Conservation (phyloP, 2,797 vertebrate genomes). For the Erethizon dorsatum region DNA sequence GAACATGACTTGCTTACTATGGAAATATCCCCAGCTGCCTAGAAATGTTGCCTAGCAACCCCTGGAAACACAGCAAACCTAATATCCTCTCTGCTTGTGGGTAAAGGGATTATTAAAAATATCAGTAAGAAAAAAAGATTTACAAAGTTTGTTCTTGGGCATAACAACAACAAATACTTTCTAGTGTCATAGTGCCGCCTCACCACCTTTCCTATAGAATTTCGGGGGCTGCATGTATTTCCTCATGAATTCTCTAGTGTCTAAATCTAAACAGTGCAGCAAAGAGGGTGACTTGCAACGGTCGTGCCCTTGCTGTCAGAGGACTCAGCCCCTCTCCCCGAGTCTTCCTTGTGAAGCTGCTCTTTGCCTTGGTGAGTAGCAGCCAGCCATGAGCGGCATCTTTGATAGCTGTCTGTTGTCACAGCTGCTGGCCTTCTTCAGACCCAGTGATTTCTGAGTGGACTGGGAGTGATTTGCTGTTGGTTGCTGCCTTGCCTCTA, state of each 20-base stretch:
- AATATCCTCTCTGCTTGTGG: slow-evolving; percentile 82
- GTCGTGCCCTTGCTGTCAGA: not conserved
- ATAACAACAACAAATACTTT: slow-evolving; percentile 55
- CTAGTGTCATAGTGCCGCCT: not conserved
- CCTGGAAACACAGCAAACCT: slow-evolving; percentile 80
- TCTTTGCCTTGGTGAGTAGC: not conserved
- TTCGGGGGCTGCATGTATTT: not conserved
- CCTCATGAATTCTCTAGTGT: not conserved
- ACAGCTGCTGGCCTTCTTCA: slow-evolving; percentile 29
- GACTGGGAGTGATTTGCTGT: not conserved
- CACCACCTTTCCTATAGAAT: not conserved
- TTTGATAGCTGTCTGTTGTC: not conserved
- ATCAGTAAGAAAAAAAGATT: slow-evolving; percentile 69
- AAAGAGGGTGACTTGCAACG: slow-evolving; percentile 17
- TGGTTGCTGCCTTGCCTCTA: not conserved
- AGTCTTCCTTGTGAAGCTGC: not conserved
- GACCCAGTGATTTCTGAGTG: not conserved
- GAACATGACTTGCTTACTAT: slow-evolving; percentile 82
- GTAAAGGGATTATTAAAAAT: slow-evolving; percentile 85
- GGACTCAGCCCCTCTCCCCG: not conserved
- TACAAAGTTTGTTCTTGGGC: slow-evolving; percentile 76
- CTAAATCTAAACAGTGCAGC: not conserved
- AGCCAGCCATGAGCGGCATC: not conserved
- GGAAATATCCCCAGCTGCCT: slow-evolving; percentile 84
- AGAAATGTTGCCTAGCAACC: slow-evolving; percentile 89